Evolutionary conservation across 2,797 vertebrate species (phyloP), one percentile per base, ranked within the genome.

Genomic region (Pampus argenteus): DNA sequence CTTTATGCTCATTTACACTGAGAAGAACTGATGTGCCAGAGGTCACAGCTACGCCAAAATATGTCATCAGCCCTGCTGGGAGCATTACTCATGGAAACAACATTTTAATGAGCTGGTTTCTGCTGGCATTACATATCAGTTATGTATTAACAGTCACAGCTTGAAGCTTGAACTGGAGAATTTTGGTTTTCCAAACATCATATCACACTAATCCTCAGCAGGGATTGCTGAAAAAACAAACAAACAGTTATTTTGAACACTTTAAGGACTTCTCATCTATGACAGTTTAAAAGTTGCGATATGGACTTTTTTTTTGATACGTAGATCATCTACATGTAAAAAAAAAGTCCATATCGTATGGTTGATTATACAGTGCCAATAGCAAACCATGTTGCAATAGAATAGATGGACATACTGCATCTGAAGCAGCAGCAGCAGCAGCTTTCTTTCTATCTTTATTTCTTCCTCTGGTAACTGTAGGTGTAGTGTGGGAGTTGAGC

Each of bases 401-500:
- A 48, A 6, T 8, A 26, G 48, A 38, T 20, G 28, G 20, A 65
- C 66, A 65, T 54, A 44, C 8, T 47, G 77, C 34, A 36, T 10
- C 34, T 36, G 34, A 36, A 36, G 34, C 11, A 11, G 34, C 34
- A 36, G 34, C 11, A 11, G 34, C 34, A 36, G 34, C 34, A 11
- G 44, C 28, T 54, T 63, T 60, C 47, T 28, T 31, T 44, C 23
- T 49, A 5, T 63, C 6, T 15, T 6, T 31, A 31, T 13, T 67
- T 62, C 45, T 38, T 22, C 45, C 29, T 22, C 25, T 22, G 42
- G 18, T 3, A 57, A 9, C 25, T 0, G 73, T 76, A 64, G 78
- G 78, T 47, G 78, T 45, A 25, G 63, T 23, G 78, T 81, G 74
- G 82, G 82, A 61, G 74, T 36, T 14, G 57, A 71, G 62, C 47